Base-by-base conservation (phyloP, 2,797 vertebrate species). In the Adrianichthys oophorus region DNA sequence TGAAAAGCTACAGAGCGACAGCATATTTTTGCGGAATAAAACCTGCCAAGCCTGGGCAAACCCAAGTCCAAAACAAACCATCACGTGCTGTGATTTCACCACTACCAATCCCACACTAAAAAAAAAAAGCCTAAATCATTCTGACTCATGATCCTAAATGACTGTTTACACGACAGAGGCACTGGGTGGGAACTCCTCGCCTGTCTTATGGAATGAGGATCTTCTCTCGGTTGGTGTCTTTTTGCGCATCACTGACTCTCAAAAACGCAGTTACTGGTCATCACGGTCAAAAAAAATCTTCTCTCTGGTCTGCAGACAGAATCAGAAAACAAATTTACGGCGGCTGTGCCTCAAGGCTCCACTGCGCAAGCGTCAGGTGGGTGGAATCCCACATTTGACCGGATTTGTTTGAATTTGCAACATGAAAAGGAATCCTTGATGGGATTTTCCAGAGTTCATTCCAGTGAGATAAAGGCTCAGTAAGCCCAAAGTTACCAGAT, bases 71-170 rank as follows among this genome's bases (percentile, higher is more conserved):
- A 79, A 82, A 81, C 76, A 83, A 61, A 57, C 4, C 7, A 55
- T 85, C 83, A 83, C 70, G 23, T 83, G 83, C 46, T 66, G 71
- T 59, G 1, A 7, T 60, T 58, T 71, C 17, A 52, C 80, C 75
- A 78, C 82, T 66, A 78, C 82, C 63, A 56, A 68, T 61, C 55
- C 65, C 50, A 2, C 65, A 59, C n/a, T 7, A 54, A 24, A 72
- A 62, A 81, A 18, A 45, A 45, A 16, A 16, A 44, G 17, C 80
- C 80, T 75, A 89, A 83, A 90, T 85, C 82, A 85, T 26, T 48
- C 51, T 89, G 88, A 90, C 83, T 91, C 88, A 91, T 91, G 87
- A 90, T 74, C 78, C 62, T 53, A 79, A 79, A 86, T 83, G 70
- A 87, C 81, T 90, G 80, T 89, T 89, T 89, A 90, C 70, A 72